Evolutionary conservation across 1,140 invertebrate genomes (phyloP).

Genomic region (Diabrotica virgifera): DNA sequence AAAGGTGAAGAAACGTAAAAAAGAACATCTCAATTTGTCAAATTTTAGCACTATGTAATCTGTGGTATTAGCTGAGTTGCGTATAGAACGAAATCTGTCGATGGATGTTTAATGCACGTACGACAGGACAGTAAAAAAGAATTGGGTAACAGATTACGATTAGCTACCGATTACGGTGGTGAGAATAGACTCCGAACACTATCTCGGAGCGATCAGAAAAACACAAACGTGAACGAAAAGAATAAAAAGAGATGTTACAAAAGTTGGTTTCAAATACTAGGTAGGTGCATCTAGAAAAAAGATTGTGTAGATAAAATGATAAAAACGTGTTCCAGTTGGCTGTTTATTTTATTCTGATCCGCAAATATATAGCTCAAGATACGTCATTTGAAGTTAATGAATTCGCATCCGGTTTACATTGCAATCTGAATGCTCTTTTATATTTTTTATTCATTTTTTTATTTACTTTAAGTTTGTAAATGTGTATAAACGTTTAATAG

Average conservation of each 20-base stretch:
- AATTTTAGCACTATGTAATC: not conserved
- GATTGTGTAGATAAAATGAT: too few relatives aligned
- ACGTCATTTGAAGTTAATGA: too few relatives aligned
- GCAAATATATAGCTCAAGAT: too few relatives aligned
- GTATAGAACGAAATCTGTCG: not conserved
- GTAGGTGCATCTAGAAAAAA: too few relatives aligned
- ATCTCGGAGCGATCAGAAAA: not conserved
- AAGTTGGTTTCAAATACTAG: too few relatives aligned
- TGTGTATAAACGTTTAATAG: too few relatives aligned
- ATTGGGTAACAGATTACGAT: constrained; percentile 2
- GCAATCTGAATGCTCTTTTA: too few relatives aligned
- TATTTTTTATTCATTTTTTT: too few relatives aligned
- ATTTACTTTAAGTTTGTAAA: too few relatives aligned
- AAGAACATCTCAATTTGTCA: constrained; percentile 1
- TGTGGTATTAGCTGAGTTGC: not conserved
- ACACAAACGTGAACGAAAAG: not conserved
- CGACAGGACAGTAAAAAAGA: not conserved
- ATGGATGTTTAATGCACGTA: not conserved
- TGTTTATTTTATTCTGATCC: too few relatives aligned
- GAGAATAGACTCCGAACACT: not conserved
- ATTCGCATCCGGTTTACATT: too few relatives aligned
- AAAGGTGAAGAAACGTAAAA: not conserved
- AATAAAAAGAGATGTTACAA: not conserved
- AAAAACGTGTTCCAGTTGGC: too few relatives aligned
- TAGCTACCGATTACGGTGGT: not conserved